Evolutionary conservation across 1,140 invertebrate species (phyloP), one percentile per base, ranked within the genome.

Genomic region (Sarcophaga peregrina): DNA sequence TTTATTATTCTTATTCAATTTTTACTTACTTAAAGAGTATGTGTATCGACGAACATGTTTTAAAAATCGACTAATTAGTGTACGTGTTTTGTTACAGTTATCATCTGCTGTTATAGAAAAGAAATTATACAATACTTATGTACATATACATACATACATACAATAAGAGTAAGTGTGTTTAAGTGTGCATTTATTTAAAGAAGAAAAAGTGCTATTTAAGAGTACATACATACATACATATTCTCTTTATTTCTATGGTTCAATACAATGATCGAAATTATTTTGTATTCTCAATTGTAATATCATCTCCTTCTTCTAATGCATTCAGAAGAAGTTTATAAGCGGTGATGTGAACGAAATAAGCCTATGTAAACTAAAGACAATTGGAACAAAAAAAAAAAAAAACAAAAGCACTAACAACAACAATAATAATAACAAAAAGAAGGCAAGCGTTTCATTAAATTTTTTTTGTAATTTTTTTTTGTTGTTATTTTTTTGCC

Each of bases 11-110:
- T 68, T 68, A 17, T 68, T 25, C 15, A 17, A 68, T 68, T 9
- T 68, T 68, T 68, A 20, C 62, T 68, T 68, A 7, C 62, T 68
- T 68, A 7, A 68, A 68, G 62, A 68, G 62, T 68, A n/a, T n/a
- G 54, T n/a, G 54, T 58, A 58, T 58, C 62, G 5, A 20, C 62
- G 75, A 78, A 78, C 75, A 78, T 78, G 75, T 20, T 78, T 78
- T 52, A 78, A 78, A 78, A 20, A 47, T 78, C 75, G 75, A 78
- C 75, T 78, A 78, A 78, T 78, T 78, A 78, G 75, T 78, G 48
- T 78, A 78, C 75, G 75, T 78, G 75, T 78, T 78, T 52, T 78
- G 75, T 78, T 78, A 78, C 75, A 78, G 75, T 78, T 78, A 78
- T 78, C 75, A 52, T 50, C 75, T 78, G 75, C 47, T 50, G 75